Evolutionary conservation across 2,113 vertebrate species (phyloP), one percentile per base, ranked within the genome.

Genomic region (Terrapene triunguis): DNA sequence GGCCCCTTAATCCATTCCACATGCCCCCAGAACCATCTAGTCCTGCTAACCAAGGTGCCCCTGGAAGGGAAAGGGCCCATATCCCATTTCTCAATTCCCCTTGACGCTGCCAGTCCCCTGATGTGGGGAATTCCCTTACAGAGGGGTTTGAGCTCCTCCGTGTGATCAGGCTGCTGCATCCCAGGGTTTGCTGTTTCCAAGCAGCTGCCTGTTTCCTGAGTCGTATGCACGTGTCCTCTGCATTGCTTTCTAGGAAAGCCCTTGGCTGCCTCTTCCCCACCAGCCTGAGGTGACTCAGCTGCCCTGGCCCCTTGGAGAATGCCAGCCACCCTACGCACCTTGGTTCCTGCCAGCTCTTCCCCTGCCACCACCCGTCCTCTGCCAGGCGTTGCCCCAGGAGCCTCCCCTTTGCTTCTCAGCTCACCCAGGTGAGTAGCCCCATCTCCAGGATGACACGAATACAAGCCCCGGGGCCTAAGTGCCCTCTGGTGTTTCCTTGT

Each of bases 341-440:
- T 97, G 97, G 98, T 90, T 97, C 80, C 82, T 96, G 57, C 94
- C 97, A 27, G 88, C 97, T 25, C 83, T 96, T 62, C 81, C 96
- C 24, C 48, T 97, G 93, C 93, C 97, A 51, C 87, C 97, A 16
- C 94, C 96, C 17, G 57, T 97, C 55, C 95, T 97, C 16, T 98
- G 96, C 80, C 96, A 83, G 38, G 92, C 97, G 55, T 89, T 98
- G 1, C 96, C 95, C 55, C 97, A 95, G 80, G 96, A 97, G 74
- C 79, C 96, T 90, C 54, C 95, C 48, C 82, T 94, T 54, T 88
- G 95, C 42, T 83, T 96, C 44, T 94, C 96, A 55, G 84, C 95
- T 19, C 95, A 96, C 48, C 82, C 93, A 89, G 97, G 97, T 98
- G 89, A 87, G 96, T 94, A 38, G n/a, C 79, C 47, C 21, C 17